These are phyloP conservation scores for Octonoba sinensis DNA, from an alignment of 2,888 invertebrate species.

Conservation along the genomic window DNA sequence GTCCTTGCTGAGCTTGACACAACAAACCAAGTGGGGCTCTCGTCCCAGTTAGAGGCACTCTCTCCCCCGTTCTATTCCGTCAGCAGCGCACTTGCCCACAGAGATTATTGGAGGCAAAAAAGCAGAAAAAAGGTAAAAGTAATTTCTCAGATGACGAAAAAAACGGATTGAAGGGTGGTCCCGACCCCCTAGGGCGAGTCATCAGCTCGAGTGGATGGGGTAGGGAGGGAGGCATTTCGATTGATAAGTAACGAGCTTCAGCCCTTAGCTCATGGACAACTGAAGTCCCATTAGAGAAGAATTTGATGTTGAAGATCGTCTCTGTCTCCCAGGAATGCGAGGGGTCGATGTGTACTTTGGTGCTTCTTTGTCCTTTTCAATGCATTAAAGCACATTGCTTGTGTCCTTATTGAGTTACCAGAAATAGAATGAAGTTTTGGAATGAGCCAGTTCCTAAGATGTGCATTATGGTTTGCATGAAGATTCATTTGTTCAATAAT, in stretches of 20 bases:
- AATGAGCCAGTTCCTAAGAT: too few relatives aligned
- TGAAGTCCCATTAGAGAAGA: constrained; percentile 52
- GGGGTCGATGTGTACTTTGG: too few relatives aligned
- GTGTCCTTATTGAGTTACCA: too few relatives aligned
- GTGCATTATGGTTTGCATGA: too few relatives aligned
- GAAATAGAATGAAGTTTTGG: too few relatives aligned
- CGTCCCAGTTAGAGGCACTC: constrained; percentile 30
- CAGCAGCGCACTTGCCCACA: too few relatives aligned
- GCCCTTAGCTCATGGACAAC: constrained; percentile 11
- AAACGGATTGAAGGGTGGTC: constrained; percentile 27
- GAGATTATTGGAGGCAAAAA: not conserved
- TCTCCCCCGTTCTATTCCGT: not conserved
- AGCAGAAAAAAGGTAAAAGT: too few relatives aligned
- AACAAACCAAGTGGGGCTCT: constrained; percentile 29
- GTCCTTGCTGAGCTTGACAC: constrained; percentile 41
- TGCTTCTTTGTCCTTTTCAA: too few relatives aligned
- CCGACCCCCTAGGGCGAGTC: constrained; percentile 57
- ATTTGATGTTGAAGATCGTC: too few relatives aligned
- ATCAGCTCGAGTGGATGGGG: constrained; percentile 50
- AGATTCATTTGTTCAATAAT: too few relatives aligned
- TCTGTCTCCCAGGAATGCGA: too few relatives aligned
- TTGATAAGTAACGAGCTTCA: constrained; percentile 58
- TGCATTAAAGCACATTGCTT: too few relatives aligned
- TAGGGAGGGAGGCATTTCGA: constrained; percentile 19
- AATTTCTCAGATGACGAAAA: constrained; percentile 2